phyloP scores from a whole-genome alignment of 1,140 invertebrate genomes.

The Gyrodactylus bullatarudis region DNA sequence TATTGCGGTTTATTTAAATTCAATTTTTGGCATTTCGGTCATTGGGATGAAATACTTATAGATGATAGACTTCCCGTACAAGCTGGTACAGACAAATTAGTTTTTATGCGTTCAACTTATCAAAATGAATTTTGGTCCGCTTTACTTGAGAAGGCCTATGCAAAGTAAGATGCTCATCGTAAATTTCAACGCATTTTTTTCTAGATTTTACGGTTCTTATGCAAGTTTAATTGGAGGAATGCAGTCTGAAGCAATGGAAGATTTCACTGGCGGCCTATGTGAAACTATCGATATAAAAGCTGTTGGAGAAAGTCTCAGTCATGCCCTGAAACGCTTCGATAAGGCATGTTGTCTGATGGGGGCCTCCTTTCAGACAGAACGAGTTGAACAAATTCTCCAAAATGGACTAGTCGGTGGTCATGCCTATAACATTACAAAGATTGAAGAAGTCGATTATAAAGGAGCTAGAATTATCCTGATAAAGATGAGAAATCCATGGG shows the following conservation, averaged over 20 bases:
- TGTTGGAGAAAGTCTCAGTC: background rate
- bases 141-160: slow-evolving; percentile 17
- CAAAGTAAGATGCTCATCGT: slow-evolving; percentile 11
- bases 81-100: slow-evolving; percentile 26
- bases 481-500: slow-evolving; percentile 65
- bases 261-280: slow-evolving; percentile 19
- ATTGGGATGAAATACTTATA: slow-evolving; percentile 37
- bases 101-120: slow-evolving; percentile 32
- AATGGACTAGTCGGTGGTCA: slow-evolving; percentile 8
- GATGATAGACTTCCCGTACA: slow-evolving; percentile 37
- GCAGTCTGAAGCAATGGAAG: slow-evolving; percentile 24
- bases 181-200: background rate
- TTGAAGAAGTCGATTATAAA: slow-evolving; percentile 2
- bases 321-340: background rate
- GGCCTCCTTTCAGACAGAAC: slow-evolving; percentile 7
- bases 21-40: slow-evolving; percentile 39
- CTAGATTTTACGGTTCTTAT: slow-evolving; percentile 16
- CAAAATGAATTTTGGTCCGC: slow-evolving; percentile 16
- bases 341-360: slow-evolving; percentile 8
- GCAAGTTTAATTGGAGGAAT: slow-evolving; percentile 24
- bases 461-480: slow-evolving; percentile 30
- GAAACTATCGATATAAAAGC: slow-evolving; percentile 20
- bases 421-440: slow-evolving; percentile 12
- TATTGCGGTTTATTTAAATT: slow-evolving; percentile 26
- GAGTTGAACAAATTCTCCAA: slow-evolving; percentile 9